Evolutionary conservation across 2,888 invertebrate species (phyloP).

Genomic region (Dasysyrphus albostriatus): DNA sequence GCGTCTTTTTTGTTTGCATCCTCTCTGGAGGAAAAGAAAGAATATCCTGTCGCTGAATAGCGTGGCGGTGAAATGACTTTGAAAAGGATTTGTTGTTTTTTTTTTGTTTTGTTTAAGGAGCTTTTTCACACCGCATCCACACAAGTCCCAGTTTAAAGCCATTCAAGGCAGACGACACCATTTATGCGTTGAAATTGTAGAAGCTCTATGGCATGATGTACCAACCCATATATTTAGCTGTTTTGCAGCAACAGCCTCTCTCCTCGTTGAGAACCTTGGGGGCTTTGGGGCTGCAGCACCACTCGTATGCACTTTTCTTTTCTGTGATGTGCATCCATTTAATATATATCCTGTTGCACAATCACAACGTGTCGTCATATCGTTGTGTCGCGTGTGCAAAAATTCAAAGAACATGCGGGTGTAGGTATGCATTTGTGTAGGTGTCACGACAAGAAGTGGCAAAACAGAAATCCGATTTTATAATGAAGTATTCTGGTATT

Average conservation of each 20-base stretch:
- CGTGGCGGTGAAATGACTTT: constrained; percentile 51
- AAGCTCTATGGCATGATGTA: neutral
- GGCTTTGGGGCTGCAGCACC: neutral
- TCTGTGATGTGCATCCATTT: constrained; percentile 35
- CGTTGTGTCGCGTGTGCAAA: neutral
- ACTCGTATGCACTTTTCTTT: constrained; percentile 54
- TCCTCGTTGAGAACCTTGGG: constrained; percentile 20
- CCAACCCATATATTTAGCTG: neutral
- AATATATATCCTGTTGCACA: constrained; percentile 53
- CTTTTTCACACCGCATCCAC: constrained; percentile 52
- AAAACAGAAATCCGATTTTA: constrained; percentile 65
- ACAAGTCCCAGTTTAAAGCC: constrained; percentile 43
- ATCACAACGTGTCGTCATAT: constrained; percentile 9
- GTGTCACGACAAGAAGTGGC: constrained; percentile 2
- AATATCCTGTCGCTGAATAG: constrained; percentile 30
- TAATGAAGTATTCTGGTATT: constrained; percentile 65
- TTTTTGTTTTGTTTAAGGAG: constrained; percentile 37
- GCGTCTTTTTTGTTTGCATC: constrained; percentile 21
- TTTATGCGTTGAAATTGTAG: constrained; percentile 53
- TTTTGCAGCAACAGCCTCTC: constrained; percentile 31
- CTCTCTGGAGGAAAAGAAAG: constrained; percentile 16
- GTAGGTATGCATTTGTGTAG: neutral
- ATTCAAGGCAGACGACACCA: constrained; percentile 52
- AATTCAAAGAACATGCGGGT: constrained; percentile 23
- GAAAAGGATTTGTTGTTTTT: constrained; percentile 37